These are phyloP conservation scores for Anas platyrhynchos DNA, from an alignment of 2,113 vertebrate species.

Conservation along the genomic window DNA sequence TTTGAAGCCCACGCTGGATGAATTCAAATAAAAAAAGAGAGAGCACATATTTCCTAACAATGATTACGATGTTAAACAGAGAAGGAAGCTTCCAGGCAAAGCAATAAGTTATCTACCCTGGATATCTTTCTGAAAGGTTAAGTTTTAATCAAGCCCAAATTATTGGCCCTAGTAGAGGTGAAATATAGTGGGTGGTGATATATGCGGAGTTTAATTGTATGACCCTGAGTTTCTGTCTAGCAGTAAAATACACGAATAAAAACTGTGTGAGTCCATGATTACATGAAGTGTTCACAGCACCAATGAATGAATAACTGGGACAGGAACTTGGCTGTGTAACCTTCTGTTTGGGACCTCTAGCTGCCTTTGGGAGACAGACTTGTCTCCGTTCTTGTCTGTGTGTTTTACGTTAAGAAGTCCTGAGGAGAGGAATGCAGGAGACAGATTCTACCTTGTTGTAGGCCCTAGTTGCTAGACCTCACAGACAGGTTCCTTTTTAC, in stretches of 20 bases:
- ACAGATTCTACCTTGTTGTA: not conserved
- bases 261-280: not conserved
- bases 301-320: not conserved
- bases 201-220: not conserved
- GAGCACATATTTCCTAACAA: not conserved
- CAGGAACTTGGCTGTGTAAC: not conserved
- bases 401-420: not conserved
- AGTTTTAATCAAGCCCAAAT: not conserved
- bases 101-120: not conserved
- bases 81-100: not conserved
- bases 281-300: not conserved
- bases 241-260: not conserved
- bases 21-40: not conserved
- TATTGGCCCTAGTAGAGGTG: not conserved
- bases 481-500: not conserved
- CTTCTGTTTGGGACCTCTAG: not conserved
- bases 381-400: not conserved
- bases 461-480: not conserved
- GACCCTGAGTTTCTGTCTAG: not conserved
- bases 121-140: not conserved
- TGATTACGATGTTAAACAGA: not conserved
- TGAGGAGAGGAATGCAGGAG: not conserved
- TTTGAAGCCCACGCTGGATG: not conserved
- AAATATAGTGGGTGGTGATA: not conserved
- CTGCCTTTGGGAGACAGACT: not conserved